Conservation (phyloP, 2,797 vertebrate genomes). For the Artibeus lituratus region DNA sequence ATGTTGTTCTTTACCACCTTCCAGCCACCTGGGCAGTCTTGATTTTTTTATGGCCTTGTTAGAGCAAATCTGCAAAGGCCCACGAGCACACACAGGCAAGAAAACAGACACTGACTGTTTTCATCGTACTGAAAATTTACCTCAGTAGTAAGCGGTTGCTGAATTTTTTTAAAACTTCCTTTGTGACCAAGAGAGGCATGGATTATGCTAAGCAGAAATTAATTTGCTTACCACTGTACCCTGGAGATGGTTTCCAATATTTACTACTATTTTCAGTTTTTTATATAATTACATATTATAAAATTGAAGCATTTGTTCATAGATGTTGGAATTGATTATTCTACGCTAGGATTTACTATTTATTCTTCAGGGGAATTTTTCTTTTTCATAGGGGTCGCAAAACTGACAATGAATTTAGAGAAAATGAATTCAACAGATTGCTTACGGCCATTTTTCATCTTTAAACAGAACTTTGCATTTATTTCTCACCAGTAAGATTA, state of each 20-base stretch:
- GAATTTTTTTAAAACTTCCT: slow-evolving; percentile 50
- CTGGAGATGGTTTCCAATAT: not conserved
- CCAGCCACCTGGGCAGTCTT: not conserved
- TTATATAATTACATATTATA: not conserved
- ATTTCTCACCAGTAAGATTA: not conserved
- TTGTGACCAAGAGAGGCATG: slow-evolving; percentile 41
- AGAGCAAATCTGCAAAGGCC: not conserved
- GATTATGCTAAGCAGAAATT: not conserved
- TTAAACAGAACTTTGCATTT: not conserved
- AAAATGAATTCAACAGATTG: not conserved
- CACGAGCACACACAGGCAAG: not conserved
- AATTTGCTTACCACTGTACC: not conserved
- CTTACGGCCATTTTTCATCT: not conserved
- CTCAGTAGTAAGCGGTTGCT: not conserved
- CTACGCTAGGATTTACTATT: not conserved
- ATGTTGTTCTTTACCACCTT: not conserved
- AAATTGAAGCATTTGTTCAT: not conserved
- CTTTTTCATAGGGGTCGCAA: not conserved
- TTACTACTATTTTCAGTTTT: not conserved
- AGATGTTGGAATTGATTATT: not conserved
- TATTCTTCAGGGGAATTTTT: slow-evolving; percentile 31
- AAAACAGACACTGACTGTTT: not conserved
- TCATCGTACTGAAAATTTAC: not conserved
- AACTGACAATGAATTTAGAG: not conserved
- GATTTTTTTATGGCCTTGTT: not conserved